Conservation (phyloP, 2,113 vertebrate species). For the Anolis sagrei region DNA sequence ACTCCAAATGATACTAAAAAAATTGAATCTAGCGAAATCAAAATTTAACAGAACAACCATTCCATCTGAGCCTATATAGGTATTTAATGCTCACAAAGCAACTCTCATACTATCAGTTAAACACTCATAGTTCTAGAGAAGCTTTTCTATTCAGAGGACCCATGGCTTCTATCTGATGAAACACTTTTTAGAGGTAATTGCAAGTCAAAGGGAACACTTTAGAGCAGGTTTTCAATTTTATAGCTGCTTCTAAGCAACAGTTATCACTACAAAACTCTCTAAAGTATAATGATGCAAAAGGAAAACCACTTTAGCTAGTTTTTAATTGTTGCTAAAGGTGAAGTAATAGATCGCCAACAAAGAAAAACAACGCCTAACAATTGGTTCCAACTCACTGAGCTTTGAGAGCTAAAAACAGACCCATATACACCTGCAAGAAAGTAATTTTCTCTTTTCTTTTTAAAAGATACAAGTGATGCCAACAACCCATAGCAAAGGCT, state of each 20-base stretch:
- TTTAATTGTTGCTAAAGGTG: conserved; percentile 14
- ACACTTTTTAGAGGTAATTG: background rate
- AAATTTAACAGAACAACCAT: background rate
- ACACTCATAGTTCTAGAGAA: background rate
- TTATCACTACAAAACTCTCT: conserved; percentile 1
- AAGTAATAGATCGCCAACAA: conserved; percentile 13
- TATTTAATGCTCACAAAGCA: background rate
- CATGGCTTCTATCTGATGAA: background rate
- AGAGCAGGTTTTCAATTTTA: background rate
- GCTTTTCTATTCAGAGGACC: background rate
- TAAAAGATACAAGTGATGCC: background rate
- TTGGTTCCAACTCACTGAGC: conserved; percentile 8
- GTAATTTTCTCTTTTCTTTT: background rate
- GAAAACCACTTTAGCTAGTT: conserved; percentile 2
- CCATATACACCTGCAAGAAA: background rate
- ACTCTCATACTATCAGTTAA: background rate
- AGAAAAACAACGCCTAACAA: fast-evolving
- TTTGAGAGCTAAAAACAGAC: background rate
- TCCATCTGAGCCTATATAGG: background rate
- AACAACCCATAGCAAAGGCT: background rate
- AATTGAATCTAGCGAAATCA: background rate
- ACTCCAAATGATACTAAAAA: background rate
- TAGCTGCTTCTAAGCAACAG: conserved; percentile 14
- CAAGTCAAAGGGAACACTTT: background rate
- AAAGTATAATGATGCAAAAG: background rate